Evolutionary conservation across 2,113 vertebrate genomes (phyloP), one percentile per base, ranked within the genome.

Genomic region (Muscicapa adusta): DNA sequence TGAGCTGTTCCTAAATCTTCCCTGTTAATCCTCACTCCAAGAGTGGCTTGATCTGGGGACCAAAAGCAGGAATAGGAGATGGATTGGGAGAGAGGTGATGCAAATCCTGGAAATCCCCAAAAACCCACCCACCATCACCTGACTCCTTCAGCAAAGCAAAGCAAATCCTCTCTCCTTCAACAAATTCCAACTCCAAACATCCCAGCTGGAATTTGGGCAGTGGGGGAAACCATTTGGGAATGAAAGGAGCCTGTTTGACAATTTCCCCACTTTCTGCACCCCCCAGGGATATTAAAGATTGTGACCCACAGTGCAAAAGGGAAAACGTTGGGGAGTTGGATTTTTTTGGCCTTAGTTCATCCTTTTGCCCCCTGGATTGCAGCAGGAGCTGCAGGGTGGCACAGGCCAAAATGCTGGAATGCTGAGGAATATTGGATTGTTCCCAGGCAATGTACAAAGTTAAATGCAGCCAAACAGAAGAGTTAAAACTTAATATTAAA

Each of bases 401-500:
- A 63, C 24, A 5, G 25, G 42, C 20, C 63, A 65, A 24, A n/a
- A 8, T 38, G 73, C 82, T 42, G 19, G 9, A 24, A 50, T 88
- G 13, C 85, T 50, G 75, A 53, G 86, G 77, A 72, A 11, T 93
- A 10, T n/a, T 9, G 91, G 96, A 54, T 88, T 25, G 61, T 95
- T 93, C 94, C 93, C 84, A 48, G 90, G 91, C 51, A 5, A 70
- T 85, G 85, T 85, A 88, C 91, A 85, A 65, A 93, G 78, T 70
- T 61, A 71, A 96, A 91, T 86, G 92, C 91, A 96, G 97, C 95
- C 96, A 96, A 97, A 86, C 91, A 88, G 89, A 95, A 97, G 93
- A 96, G 91, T 96, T 94, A 97, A 95, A 96, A 94, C 93, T 97
- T 96, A 88, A 89, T 96, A 65, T 95, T 95, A 57, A 91, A 97